Evolutionary conservation across 2,797 vertebrate species (phyloP).

Genomic region (Lepilemur ruficaudatus): DNA sequence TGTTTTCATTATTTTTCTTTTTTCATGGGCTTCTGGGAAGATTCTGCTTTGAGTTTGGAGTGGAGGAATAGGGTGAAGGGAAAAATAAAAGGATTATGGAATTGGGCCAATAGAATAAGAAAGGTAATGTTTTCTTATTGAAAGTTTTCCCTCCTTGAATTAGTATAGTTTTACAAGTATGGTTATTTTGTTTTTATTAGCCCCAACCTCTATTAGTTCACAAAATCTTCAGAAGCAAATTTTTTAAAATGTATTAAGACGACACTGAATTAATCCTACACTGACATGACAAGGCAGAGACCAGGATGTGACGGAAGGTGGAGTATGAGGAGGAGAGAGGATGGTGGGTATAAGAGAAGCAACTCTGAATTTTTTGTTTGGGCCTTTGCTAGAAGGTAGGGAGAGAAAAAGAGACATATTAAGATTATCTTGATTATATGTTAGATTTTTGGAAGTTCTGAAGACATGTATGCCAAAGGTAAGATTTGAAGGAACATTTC

Average conservation of each 20-base stretch:
- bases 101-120: neutral
- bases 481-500: slow-evolving; percentile 6
- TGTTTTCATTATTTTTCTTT: slow-evolving; percentile 52
- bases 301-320: neutral
- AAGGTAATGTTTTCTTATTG: neutral
- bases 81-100: slow-evolving; percentile 27
- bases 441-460: neutral
- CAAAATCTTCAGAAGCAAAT: neutral
- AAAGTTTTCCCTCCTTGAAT: slow-evolving; percentile 37
- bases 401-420: neutral
- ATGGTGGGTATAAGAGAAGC: neutral
- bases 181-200: neutral
- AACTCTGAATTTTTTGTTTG: neutral
- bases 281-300: neutral
- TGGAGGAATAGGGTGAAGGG: neutral
- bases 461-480: neutral
- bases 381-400: neutral
- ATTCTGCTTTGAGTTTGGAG: slow-evolving; percentile 25
- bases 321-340: neutral
- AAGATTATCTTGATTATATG: neutral
- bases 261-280: neutral
- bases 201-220: neutral
- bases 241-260: neutral
- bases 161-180: neutral
- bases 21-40: slow-evolving; percentile 1